Evolutionary conservation across 2,888 invertebrate genomes (phyloP), one percentile per base, ranked within the genome.

Genomic region (Eutolmus rufibarbis): DNA sequence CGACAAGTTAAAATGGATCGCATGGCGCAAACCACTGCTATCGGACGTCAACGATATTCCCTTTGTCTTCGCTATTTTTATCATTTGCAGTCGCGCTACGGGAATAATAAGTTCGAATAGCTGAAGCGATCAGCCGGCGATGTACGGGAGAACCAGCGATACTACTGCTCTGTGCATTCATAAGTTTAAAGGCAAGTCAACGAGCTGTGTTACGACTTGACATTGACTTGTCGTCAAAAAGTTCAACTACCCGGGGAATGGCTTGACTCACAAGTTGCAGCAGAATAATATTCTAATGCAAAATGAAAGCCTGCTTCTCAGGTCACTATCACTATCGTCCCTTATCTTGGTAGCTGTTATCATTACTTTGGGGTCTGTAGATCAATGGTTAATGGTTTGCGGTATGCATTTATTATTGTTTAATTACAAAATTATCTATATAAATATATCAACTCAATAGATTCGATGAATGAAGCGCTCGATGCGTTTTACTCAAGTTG

Each of bases 221-320:
- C 88, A 88, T 88, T 88, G 88, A 88, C 88, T 88, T 78, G 85
- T 84, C 86, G 88, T 87, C 87, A 79, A 88, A 88, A 87, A 88
- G 88, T 88, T 88, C 88, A 88, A 88, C 84, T 88, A 88, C 88
- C 88, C 88, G 19, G 16, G 28, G 43, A 85, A 31, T 28, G 74
- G 16, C 37, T 31, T 56, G 19, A 56, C 19, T 19, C 56, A 56
- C 19, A 56, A 56, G 2, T 12, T 46, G 9, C 16, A 46, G 46
- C 46, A 19, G 23, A 23, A 19, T 12, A n/a, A 19, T n/a, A n/a
- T 57, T 57, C 57, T 23, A 57, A 57, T 23, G 57, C 23, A 57
- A 23, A 57, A 57, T n/a, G 14, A n/a, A 14, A 76, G 12, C 37
- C 34, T 40, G 1, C 1, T 34, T 4, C n/a, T 66, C 81, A n/a